Conservation (phyloP, 2,888 invertebrate species). For the Sympetrum striolatum region DNA sequence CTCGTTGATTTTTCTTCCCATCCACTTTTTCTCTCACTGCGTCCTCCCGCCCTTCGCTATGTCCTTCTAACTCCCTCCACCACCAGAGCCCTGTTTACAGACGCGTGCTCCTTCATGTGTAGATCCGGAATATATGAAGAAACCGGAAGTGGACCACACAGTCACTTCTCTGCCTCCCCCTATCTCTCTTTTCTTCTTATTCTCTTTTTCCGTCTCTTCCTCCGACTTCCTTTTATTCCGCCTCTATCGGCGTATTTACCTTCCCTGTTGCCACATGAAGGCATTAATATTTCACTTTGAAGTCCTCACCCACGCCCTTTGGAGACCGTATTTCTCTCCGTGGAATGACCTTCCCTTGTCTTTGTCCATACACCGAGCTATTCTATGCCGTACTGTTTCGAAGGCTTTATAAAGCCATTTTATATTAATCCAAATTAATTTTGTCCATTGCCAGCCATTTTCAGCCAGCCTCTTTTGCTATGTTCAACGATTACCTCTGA, state of each 20-base stretch:
- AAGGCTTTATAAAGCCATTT: too few relatives aligned
- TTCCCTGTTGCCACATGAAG: neutral
- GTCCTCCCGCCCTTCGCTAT: neutral
- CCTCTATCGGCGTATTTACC: neutral
- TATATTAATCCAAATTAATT: too few relatives aligned
- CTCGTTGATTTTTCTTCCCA: neutral
- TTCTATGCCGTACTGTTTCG: neutral
- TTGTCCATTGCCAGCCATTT: too few relatives aligned
- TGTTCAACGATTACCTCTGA: neutral
- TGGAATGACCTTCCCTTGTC: neutral
- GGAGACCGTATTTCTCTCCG: neutral
- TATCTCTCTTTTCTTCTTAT: neutral
- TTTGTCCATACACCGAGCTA: neutral
- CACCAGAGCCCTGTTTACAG: constrained; percentile 36
- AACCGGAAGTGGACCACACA: constrained; percentile 39
- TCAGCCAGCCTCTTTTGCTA: neutral
- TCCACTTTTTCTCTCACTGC: neutral
- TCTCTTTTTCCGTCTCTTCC: neutral
- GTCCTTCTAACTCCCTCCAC: neutral
- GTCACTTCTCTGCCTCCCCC: neutral
- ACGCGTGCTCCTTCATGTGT: constrained; percentile 39
- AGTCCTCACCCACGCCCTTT: neutral
- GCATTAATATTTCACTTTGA: neutral
- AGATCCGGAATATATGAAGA: constrained; percentile 44
- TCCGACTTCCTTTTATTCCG: neutral